These are phyloP conservation scores for Mus musculus DNA, from an alignment of 2,113 vertebrate species.

Conservation along the genomic window GRCm39 chr12:53471501-53472000, in stretches of 20 bases:
- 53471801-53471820: neutral
- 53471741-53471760: neutral
- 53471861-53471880: neutral
- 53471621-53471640: neutral
- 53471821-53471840: neutral
- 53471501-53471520: neutral
- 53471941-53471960: neutral
- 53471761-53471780: neutral
- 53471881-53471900: neutral
- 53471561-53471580: neutral
- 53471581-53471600: neutral
- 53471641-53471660: neutral
- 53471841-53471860: neutral
- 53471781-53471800: neutral
- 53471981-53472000: neutral
- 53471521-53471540: accelerated
- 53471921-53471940: neutral
- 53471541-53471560: neutral
- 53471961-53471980: neutral
- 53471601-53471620: neutral
- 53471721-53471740: neutral
- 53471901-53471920: neutral
- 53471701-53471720: neutral
- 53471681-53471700: neutral
- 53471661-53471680: neutral